These are phyloP conservation scores for Lepidotrigona ventralis DNA, from an alignment of 1,140 invertebrate genomes.

Conservation along the genomic window DNA sequence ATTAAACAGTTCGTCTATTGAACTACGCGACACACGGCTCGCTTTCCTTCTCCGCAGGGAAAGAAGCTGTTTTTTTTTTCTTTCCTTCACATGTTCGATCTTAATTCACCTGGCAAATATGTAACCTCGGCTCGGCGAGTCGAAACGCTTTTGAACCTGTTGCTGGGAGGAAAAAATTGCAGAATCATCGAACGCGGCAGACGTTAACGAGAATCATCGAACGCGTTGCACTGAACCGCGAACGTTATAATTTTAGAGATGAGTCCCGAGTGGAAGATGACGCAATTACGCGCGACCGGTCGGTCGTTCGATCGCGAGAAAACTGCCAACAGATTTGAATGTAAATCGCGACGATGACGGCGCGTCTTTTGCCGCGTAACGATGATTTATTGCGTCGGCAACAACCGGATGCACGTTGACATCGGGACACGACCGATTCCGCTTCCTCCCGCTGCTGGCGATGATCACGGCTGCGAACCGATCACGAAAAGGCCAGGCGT, in stretches of 20 bases:
- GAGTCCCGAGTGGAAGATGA: slow-evolving; percentile 18
- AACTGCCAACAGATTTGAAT: not conserved
- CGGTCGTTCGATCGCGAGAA: not conserved
- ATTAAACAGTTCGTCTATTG: too few relatives aligned
- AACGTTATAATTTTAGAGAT: slow-evolving; percentile 44
- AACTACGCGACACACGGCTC: too few relatives aligned
- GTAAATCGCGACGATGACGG: slow-evolving; percentile 8
- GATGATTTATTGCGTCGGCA: slow-evolving; percentile 24
- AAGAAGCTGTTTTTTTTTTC: too few relatives aligned
- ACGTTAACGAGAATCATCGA: slow-evolving; percentile 23
- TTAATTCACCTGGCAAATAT: not conserved
- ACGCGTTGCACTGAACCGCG: not conserved
- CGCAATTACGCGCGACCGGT: slow-evolving; percentile 9
- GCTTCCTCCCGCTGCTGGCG: too few relatives aligned
- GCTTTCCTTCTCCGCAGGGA: too few relatives aligned
- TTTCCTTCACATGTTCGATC: not conserved
- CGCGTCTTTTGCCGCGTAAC: not conserved
- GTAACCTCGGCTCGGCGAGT: not conserved
- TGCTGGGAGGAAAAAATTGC: slow-evolving; percentile 10
- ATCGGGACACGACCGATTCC: not conserved
- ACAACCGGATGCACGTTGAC: not conserved
- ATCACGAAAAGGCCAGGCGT: not conserved
- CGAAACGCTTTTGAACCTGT: not conserved
- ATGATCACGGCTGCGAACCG: too few relatives aligned
- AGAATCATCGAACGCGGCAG: slow-evolving; percentile 12